A percentile compares a stretch with the other conserved stretches of the same genome.
Evolutionary conservation across 1,140 invertebrate genomes (phyloP).

Genomic region (Tribolium madens): DNA sequence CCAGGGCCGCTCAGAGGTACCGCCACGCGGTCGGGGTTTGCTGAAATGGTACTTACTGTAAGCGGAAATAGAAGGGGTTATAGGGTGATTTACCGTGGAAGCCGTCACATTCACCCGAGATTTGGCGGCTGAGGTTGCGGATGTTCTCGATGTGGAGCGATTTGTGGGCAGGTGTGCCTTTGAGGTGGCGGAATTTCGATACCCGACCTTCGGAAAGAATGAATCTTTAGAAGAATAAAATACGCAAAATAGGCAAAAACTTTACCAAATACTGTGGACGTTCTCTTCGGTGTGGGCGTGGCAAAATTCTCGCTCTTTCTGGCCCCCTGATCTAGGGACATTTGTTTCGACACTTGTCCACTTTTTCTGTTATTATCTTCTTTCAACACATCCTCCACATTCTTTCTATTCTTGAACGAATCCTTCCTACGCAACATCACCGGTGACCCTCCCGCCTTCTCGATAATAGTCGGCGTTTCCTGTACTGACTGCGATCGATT

Average conservation of each 20-base stretch:
- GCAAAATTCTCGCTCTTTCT: conserved; percentile 65
- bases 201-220: conserved; percentile 71
- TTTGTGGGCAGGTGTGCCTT: conserved; percentile 90
- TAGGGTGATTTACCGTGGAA: conserved; percentile 81
- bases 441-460: conserved; percentile 77
- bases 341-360: conserved; percentile 68
- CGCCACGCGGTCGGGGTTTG: conserved; percentile 86
- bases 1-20: conserved; percentile 89
- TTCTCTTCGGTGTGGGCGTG: conserved; percentile 77
- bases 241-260: too few relatives aligned
- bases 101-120: conserved; percentile 93
- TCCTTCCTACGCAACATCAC: conserved; percentile 73
- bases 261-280: conserved; percentile 87
- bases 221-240: neutral
- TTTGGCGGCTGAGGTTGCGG: conserved; percentile 88
- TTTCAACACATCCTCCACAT: conserved; percentile 67
- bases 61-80: neutral
- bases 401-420: conserved; percentile 62
- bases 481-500: conserved; percentile 68
- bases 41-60: conserved; percentile 66
- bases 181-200: conserved; percentile 93
- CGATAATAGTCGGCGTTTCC: conserved; percentile 70
- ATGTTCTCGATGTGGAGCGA: conserved; percentile 93
- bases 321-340: conserved; percentile 67
- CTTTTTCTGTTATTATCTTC: conserved; percentile 69